phyloP scores from a whole-genome alignment of 2,797 vertebrate genomes.

The Lophotriccus pileatus region DNA sequence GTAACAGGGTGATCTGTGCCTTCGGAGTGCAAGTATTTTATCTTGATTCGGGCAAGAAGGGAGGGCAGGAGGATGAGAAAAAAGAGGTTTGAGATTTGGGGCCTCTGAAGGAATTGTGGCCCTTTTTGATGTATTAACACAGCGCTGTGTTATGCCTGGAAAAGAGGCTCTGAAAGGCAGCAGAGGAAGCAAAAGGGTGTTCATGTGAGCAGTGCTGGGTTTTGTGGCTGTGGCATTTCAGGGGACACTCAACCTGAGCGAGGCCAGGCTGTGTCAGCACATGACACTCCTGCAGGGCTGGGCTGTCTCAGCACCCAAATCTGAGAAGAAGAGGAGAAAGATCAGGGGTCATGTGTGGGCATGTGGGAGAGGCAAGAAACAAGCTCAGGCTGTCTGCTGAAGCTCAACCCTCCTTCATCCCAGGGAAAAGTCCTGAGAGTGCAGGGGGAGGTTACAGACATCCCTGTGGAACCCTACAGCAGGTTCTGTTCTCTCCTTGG shows the following conservation, averaged over 20 bases:
- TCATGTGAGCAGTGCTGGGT: neutral
- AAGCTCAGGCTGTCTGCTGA: neutral
- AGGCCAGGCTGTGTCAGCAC: fast-evolving
- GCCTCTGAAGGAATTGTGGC: neutral
- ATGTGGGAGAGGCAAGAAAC: neutral
- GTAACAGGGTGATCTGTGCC: conserved; percentile 22
- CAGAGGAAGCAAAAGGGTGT: neutral
- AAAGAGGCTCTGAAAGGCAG: neutral
- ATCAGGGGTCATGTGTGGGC: neutral
- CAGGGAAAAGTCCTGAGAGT: neutral
- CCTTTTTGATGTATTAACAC: neutral
- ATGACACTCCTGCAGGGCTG: neutral
- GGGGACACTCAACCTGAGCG: neutral
- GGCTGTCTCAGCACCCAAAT: neutral
- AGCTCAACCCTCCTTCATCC: neutral
- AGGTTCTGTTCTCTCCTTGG: neutral
- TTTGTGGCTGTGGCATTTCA: neutral
- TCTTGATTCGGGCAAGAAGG: neutral
- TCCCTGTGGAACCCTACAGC: neutral
- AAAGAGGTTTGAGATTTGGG: neutral
- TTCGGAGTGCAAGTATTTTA: conserved; percentile 21
- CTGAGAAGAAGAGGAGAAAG: neutral
- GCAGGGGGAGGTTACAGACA: neutral
- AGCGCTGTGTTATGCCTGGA: neutral
- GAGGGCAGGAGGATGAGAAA: neutral